Evolutionary conservation across 2,113 vertebrate genomes (phyloP), one percentile per base, ranked within the genome.

Genomic region (Macquaria australasica): DNA sequence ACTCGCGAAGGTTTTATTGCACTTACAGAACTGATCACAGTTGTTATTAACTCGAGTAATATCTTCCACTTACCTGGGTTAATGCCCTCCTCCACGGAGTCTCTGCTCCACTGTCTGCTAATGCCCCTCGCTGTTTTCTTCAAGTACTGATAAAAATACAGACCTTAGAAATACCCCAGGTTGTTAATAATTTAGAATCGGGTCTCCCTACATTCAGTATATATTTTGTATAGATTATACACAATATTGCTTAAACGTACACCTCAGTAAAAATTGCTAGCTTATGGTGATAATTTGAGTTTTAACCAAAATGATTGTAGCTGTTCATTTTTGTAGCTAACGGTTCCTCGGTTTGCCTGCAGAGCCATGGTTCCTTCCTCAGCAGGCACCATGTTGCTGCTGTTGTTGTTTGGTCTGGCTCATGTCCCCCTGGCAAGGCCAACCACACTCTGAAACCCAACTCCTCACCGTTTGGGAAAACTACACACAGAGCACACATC

Each of bases 371-470:
- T 48, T 60, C 53, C 8, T 37, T 21, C 45, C 39, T 67, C 43
- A 8, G 37, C 41, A 75, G 23, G 56, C 64, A n/a, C 63, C 23
- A 9, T 53, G 39, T 73, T 73, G 59, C 28, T 67, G 43, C 16
- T 62, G 25, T 15, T 72, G 41, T 58, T 71, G 58, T 86, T 85
- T 73, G 58, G 10, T 39, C 59, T 82, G 80, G 75, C 75, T 66
- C 56, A 18, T 48, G 6, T 77, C 39, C 69, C 15, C 12, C 50
- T 68, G 45, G 37, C 59, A 70, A 21, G 2, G 21, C 45, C 8
- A 64, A 20, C 41, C 59, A 10, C 34, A 60, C 37, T 63, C 79
- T 86, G n/a, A 82, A 90, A 86, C 82, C 15, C 50, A 76, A 73
- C 41, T 56, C 63, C 48, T 67, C 37, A 69, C 16, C 58, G 62